Percentiles rank a stretch among this genome's conserved stretches.
phyloP scores from a whole-genome alignment of 2,888 invertebrate species.

The Apantesis nais region DNA sequence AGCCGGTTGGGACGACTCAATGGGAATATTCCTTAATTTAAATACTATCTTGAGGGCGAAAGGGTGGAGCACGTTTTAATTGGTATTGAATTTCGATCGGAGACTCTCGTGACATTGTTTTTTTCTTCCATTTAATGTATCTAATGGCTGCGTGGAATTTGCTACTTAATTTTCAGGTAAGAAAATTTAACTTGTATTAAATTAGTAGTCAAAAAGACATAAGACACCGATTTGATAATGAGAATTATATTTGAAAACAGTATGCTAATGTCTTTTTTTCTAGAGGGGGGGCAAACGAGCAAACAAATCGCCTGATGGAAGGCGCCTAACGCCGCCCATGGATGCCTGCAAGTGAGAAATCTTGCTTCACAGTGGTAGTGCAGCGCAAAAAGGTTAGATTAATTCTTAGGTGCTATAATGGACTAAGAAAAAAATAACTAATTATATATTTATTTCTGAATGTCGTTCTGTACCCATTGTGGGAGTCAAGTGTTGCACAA shows the following conservation, averaged over 20 bases:
- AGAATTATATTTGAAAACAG: too few relatives aligned
- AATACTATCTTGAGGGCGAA: conserved; percentile 77
- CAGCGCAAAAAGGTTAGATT: too few relatives aligned
- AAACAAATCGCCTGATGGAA: too few relatives aligned
- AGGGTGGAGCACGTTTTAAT: conserved; percentile 75
- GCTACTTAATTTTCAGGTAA: neutral
- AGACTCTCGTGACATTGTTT: conserved; percentile 58
- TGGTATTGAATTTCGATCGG: conserved; percentile 84
- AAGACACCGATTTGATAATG: neutral
- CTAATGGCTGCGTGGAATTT: conserved; percentile 28
- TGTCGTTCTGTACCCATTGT: neutral
- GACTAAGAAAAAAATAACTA: too few relatives aligned
- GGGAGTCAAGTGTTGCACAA: neutral
- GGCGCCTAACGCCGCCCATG: too few relatives aligned
- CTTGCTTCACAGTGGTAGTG: too few relatives aligned
- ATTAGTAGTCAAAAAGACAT: neutral
- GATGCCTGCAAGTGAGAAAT: too few relatives aligned
- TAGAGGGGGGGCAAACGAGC: too few relatives aligned
- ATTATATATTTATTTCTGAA: too few relatives aligned
- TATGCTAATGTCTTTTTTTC: too few relatives aligned
- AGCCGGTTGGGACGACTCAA: conserved; percentile 79
- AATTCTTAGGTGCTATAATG: too few relatives aligned
- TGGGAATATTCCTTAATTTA: conserved; percentile 83
- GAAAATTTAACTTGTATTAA: neutral
- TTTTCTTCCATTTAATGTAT: conserved; percentile 49